These are phyloP conservation scores for Sicus ferrugineus DNA, from an alignment of 2,888 invertebrate species.

Conservation along the genomic window DNA sequence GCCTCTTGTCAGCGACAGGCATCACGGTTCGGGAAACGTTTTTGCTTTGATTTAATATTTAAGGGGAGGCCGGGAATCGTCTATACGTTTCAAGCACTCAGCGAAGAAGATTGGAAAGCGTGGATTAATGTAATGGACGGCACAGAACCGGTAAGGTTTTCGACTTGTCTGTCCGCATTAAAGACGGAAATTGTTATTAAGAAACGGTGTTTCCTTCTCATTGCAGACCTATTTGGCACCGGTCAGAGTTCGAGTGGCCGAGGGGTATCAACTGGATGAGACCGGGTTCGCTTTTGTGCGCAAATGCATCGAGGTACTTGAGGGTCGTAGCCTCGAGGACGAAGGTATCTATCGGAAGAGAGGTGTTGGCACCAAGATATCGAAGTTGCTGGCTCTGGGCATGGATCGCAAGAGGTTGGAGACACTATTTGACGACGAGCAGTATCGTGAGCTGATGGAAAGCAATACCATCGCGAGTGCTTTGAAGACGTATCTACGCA, in stretches of 20 bases:
- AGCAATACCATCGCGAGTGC: slow-evolving; percentile 97
- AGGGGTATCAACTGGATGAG: slow-evolving; percentile 83
- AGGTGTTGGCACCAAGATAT: slow-evolving; percentile 89
- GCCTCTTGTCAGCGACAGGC: slow-evolving; percentile 79
- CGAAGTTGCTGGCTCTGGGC: slow-evolving; percentile 82
- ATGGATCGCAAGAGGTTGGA: slow-evolving; percentile 80
- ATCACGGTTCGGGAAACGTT: slow-evolving; percentile 89
- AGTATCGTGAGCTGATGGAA: slow-evolving; percentile 90
- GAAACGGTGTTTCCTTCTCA: slow-evolving; percentile 35
- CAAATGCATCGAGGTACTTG: slow-evolving; percentile 82
- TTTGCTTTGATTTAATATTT: slow-evolving; percentile 88
- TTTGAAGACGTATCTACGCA: slow-evolving; percentile 93
- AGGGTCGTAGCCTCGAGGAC: slow-evolving; percentile 90
- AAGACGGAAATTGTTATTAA: neutral
- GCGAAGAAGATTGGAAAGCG: slow-evolving; percentile 85
- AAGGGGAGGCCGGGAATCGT: slow-evolving; percentile 76
- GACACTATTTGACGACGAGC: slow-evolving; percentile 68
- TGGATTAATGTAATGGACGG: slow-evolving; percentile 97
- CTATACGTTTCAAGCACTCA: slow-evolving; percentile 89
- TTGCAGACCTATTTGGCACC: slow-evolving; percentile 64
- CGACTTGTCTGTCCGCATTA: slow-evolving; percentile 35
- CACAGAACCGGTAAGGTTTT: slow-evolving; percentile 86
- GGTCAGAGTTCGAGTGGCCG: slow-evolving; percentile 68
- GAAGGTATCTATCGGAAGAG: slow-evolving; percentile 85
- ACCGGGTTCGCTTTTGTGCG: slow-evolving; percentile 90